Percentiles rank a stretch among this genome's conserved stretches.
Conservation (phyloP, 2,797 vertebrate species). For the Xerus rutilus region DNA sequence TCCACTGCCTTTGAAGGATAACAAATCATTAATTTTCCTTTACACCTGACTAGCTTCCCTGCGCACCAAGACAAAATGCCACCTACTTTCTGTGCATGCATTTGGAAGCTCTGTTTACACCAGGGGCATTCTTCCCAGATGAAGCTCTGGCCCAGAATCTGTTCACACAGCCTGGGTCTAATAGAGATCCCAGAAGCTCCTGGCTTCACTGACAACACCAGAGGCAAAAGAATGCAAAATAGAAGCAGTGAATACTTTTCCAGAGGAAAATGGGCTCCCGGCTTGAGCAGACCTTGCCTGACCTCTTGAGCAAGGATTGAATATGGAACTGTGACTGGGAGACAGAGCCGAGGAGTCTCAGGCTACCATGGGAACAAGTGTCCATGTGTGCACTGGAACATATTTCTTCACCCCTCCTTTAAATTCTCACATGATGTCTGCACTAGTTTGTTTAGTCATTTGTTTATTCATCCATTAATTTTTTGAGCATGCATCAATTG, state of each 20-base stretch:
- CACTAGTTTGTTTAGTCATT: neutral
- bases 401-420: neutral
- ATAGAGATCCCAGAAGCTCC: conserved; percentile 73
- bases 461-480: neutral
- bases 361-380: neutral
- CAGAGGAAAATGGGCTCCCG: conserved; percentile 70
- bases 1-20: neutral
- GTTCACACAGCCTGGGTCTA: conserved; percentile 61
- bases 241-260: conserved; percentile 63
- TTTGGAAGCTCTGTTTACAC: neutral
- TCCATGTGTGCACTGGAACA: too few species aligned
- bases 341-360: neutral
- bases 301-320: conserved; percentile 58
- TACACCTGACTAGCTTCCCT: neutral
- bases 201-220: conserved; percentile 63
- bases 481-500: neutral
- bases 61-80: neutral
- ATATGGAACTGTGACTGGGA: neutral
- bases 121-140: neutral
- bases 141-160: conserved; percentile 7
- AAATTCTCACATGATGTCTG: neutral
- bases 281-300: conserved; percentile 68
- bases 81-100: neutral
- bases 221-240: conserved; percentile 66
- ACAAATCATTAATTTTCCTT: neutral